Evolutionary conservation across 2,113 vertebrate species (phyloP), one percentile per base, ranked within the genome.

Genomic region (Psittacula cyanocephala): DNA sequence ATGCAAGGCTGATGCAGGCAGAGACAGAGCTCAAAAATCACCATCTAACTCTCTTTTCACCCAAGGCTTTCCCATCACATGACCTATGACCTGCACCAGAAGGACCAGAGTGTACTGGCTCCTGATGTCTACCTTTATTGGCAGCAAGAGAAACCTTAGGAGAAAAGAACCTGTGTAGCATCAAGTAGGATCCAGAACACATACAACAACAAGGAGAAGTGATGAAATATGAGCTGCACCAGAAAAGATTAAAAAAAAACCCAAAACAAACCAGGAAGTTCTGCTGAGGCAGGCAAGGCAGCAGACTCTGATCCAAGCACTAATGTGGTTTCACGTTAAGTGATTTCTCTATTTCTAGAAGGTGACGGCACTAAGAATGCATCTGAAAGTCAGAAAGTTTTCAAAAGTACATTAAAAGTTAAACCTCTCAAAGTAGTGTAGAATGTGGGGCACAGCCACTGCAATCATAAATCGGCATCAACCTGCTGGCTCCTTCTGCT

Each of bases 401-500:
- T 49, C 46, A 46, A 16, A 87, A 86, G n/a, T 67, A 23, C 47
- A 79, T 81, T 88, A 90, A 80, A 94, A 70, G 71, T 74, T 44
- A 76, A 92, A 79, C 31, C 49, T 92, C 50, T 91, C 49, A 35
- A 81, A 84, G 86, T 53, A 95, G 88, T 29, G 63, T 83, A 95
- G 74, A 96, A 94, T 82, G 71, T 93, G 93, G 86, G 77, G 53
- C 93, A 96, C 76, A 91, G 59, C 29, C 65, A 90, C 90, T 37
- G 82, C 86, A 95, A 67, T 93, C 77, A 94, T 95, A 88, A 89
- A 94, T 92, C 83, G 84, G 74, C 80, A 86, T 79, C 83, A 71
- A 43, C 31, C 41, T 84, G 57, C 91, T 76, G 88, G 83, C 74
- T 87, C 14, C 49, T 92, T 49, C 81, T 91, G 67, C 53, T 75